Base-by-base conservation (phyloP, 2,797 vertebrate genomes). In the Sebastes nivosus region DNA sequence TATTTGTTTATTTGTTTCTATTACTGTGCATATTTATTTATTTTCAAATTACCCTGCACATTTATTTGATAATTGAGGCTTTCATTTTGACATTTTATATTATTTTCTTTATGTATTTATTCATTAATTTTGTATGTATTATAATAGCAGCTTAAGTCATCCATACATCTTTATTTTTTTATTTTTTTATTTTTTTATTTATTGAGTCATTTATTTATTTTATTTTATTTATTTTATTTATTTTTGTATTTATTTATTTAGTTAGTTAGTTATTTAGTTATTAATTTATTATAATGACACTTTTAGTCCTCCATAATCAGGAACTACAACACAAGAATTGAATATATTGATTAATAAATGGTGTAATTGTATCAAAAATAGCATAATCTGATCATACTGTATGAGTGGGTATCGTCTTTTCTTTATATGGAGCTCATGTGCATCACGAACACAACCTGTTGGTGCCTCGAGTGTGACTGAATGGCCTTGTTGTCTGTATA, bases 401-500 rank as follows among this genome's bases (percentile, higher is more conserved):
- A 46, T 18, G 50, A 52, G 46, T 50, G 46, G 42, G 42, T 46
- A 46, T 50, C 46, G 16, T 8, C 46, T 50, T 20, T 50, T 50
- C 46, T 50, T 54, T n/a, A 54, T 54, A 54, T 54, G 52, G 52
- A 54, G n/a, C 52, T 54, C 52, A 11, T 54, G 52, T 50, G 60
- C 38, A 18, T 3, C 4, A 75, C 57, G 27, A 70, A 38, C 54
- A 25, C 55, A 46, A 54, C 59, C 73, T 72, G n/a, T 42, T 67
- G 52, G 36, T 42, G 58, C 22, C 73, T 50, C 13, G 29, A 22
- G 68, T 59, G 78, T 1, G 1, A 29, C 54, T 72, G 42, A 80
- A 70, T 13, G 36, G 60, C 64, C 25, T 72, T 25, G n/a, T 63
- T 66, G 46, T 83, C 74, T 69, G 36, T 50, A 50, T 73, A 55